A percentile compares a stretch with the other conserved stretches of the same genome.
Evolutionary conservation across 1,140 invertebrate species (phyloP).

Genomic region (Ganaspis sp.): DNA sequence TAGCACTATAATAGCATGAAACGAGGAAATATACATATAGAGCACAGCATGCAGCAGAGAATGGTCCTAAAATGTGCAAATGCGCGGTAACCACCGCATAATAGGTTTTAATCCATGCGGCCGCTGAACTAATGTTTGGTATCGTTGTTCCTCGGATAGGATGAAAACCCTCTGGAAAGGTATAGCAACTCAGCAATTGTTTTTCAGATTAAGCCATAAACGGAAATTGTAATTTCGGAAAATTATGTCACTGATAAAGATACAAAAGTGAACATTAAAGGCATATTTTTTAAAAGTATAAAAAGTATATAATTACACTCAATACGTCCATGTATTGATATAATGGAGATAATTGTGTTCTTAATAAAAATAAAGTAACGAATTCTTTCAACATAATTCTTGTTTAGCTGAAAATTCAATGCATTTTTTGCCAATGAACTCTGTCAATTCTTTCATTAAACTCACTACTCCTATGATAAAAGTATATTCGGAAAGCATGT

Average conservation of each 20-base stretch:
- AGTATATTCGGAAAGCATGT: too few relatives aligned
- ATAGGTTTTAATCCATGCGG: constrained; percentile 42
- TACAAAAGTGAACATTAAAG: too few relatives aligned
- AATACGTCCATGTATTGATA: too few relatives aligned
- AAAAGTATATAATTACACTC: too few relatives aligned
- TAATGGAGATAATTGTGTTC: too few relatives aligned
- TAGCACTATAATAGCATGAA: constrained; percentile 33
- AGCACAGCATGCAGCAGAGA: constrained; percentile 14
- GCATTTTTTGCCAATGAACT: too few relatives aligned
- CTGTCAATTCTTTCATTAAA: too few relatives aligned
- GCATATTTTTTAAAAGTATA: too few relatives aligned
- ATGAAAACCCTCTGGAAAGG: not conserved
- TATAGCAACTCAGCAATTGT: not conserved
- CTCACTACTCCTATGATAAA: too few relatives aligned
- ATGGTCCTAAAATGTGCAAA: constrained; percentile 43
- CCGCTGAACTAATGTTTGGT: not conserved
- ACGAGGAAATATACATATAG: constrained; percentile 28
- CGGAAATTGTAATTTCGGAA: not conserved
- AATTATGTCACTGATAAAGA: not conserved
- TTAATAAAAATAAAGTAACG: too few relatives aligned
- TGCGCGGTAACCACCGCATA: constrained; percentile 29
- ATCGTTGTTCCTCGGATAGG: not conserved
- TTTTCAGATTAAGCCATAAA: not conserved
- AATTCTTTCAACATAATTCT: too few relatives aligned
- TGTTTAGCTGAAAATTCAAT: too few relatives aligned